These are phyloP conservation scores for Fulica atra DNA, from an alignment of 2,113 vertebrate species.

Conservation along the genomic window DNA sequence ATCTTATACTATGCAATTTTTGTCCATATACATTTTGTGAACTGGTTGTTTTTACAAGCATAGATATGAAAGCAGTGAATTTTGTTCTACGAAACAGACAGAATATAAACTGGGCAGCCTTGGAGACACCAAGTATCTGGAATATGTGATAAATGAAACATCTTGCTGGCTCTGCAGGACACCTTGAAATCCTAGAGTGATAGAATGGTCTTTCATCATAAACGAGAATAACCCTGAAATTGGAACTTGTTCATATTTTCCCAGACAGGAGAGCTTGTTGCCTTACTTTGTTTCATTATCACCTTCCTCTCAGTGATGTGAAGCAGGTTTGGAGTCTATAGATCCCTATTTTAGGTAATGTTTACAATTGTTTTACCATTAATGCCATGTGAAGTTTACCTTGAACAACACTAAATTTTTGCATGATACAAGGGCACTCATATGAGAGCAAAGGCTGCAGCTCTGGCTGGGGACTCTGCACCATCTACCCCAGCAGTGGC, in stretches of 20 bases:
- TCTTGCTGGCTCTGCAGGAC: neutral
- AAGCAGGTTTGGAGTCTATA: neutral
- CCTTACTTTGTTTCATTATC: neutral
- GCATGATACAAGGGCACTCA: neutral
- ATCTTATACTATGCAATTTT: neutral
- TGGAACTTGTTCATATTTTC: neutral
- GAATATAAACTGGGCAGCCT: neutral
- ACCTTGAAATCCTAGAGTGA: neutral
- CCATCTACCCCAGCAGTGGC: too few species aligned
- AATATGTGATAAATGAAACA: neutral
- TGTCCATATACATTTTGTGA: neutral
- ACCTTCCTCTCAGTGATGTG: neutral
- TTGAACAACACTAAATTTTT: neutral
- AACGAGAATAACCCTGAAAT: neutral
- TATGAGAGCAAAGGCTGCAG: too few species aligned
- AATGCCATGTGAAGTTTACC: neutral
- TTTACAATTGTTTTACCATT: neutral
- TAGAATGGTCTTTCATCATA: neutral
- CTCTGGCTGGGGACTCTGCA: too few species aligned
- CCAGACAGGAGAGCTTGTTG: neutral
- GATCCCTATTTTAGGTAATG: neutral
- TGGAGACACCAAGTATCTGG: neutral
- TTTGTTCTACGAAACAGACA: neutral
- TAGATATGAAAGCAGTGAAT: neutral
- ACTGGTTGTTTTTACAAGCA: neutral